phyloP scores from a whole-genome alignment of 2,797 vertebrate genomes.

The Scolopax bukidnonensis region DNA sequence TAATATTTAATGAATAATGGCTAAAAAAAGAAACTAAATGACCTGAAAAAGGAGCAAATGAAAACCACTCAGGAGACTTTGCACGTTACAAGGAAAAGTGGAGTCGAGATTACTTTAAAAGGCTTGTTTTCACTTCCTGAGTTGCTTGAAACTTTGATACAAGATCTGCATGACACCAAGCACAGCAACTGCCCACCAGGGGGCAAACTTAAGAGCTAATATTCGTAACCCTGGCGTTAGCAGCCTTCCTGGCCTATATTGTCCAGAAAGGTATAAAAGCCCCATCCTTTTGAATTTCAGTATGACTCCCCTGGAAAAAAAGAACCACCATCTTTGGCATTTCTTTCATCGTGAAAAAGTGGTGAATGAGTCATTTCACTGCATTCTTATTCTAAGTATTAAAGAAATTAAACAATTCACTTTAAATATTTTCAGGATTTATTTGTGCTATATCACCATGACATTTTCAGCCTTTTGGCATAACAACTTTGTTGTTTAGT shows the following conservation, averaged over 20 bases:
- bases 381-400: background rate
- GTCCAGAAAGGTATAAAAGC: background rate
- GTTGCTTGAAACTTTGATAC: background rate
- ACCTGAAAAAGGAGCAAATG: constrained; percentile 41
- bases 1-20: constrained; percentile 67
- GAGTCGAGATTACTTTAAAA: background rate
- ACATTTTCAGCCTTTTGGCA: background rate
- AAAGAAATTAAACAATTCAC: background rate
- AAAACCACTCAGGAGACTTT: constrained; percentile 22
- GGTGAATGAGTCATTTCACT: background rate
- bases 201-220: background rate
- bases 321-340: rapidly evolving
- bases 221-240: background rate
- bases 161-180: background rate
- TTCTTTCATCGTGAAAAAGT: background rate
- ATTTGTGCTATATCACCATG: background rate
- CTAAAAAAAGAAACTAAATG: constrained; percentile 53
- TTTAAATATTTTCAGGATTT: background rate
- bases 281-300: background rate
- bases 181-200: background rate
- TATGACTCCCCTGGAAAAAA: background rate
- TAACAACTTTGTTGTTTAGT: background rate
- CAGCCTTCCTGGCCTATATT: background rate
- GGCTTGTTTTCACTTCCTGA: constrained; percentile 7
- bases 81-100: background rate